Base-by-base conservation (phyloP, 1,140 invertebrate genomes). In the Philotrypesis tridentata region DNA sequence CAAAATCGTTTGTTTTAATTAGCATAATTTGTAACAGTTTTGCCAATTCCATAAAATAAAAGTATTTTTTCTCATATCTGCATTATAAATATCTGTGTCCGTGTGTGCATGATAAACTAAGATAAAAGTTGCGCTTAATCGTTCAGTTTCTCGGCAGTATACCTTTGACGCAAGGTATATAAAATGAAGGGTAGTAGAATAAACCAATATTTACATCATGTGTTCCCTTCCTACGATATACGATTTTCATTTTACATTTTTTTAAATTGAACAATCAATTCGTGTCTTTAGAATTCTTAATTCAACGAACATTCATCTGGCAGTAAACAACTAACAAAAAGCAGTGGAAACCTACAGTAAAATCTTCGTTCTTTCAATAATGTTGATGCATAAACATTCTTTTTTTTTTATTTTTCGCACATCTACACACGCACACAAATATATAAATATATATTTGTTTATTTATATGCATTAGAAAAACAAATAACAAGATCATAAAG, bases 181-280 rank as follows among this genome's bases (percentile, higher is more conserved):
- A 11, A 72, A 8, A 72, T n/a, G 17, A 27, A 61, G 27, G 14
- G 27, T 11, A 63, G 61, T 8, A 31, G 21, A 75, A 75, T 61
- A 1, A 75, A 75, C 27, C 29, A 31, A 61, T 71, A 71, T 71
- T 71, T 71, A 71, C 68, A 71, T 33, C 23, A 33, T 14, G 29
- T 29, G 12, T 17, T 55, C 27, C 17, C 9, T 55, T 14, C 40
- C 3, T n/a, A 73, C 11, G 55, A 29, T 1, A 1, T 6, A 65
- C 25, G 33, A 61, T 7, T 75, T 75, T 61, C 1, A 0, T 61
- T 75, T 23, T n/a, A 1, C 21, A 6, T 55, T 55, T n/a, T 48
- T 48, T 48, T n/a, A n/a, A 74, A 74, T 60, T 17, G 0, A 12
- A 31, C 23, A 76, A 65, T 43, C 1, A 63, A 23, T 75, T 63